Conservation (phyloP, 2,888 invertebrate species). For the Eutolmus rufibarbis region DNA sequence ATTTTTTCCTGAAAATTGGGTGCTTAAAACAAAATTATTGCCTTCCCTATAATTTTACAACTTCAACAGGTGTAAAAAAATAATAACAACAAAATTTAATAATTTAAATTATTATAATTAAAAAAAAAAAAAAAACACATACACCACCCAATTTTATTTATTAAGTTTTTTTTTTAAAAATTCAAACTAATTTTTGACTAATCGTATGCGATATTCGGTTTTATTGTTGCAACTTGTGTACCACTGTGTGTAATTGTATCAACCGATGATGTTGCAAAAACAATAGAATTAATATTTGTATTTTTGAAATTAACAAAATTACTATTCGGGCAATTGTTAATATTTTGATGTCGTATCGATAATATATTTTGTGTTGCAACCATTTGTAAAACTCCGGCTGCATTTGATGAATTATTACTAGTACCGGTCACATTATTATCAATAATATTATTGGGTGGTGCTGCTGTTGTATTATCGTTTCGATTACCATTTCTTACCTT, state of each 20-base stretch:
- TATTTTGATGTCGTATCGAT: slow-evolving; percentile 46
- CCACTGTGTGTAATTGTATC: slow-evolving; percentile 13
- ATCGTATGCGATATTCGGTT: slow-evolving; percentile 43
- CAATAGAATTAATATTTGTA: slow-evolving; percentile 43
- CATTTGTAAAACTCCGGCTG: slow-evolving; percentile 49
- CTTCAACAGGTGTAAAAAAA: neutral
- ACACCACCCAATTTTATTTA: neutral
- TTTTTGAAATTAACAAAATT: slow-evolving; percentile 46
- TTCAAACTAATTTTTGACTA: neutral
- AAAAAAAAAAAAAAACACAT: neutral
- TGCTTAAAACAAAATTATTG: neutral
- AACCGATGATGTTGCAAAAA: slow-evolving; percentile 42
- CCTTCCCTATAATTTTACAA: neutral
- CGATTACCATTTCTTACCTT: slow-evolving; percentile 58
- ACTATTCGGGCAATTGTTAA: slow-evolving; percentile 41
- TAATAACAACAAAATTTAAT: neutral
- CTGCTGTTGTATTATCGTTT: slow-evolving; percentile 40
- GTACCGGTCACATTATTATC: slow-evolving; percentile 6
- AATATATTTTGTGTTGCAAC: slow-evolving; percentile 40
- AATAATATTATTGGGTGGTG: slow-evolving; percentile 20
- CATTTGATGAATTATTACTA: slow-evolving; percentile 19
- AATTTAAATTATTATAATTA: neutral
- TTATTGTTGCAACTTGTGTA: slow-evolving; percentile 24
- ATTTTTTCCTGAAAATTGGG: neutral
- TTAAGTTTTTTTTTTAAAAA: neutral